phyloP scores from a whole-genome alignment of 2,888 invertebrate species.

The Hirtodrosophila cameraria region DNA sequence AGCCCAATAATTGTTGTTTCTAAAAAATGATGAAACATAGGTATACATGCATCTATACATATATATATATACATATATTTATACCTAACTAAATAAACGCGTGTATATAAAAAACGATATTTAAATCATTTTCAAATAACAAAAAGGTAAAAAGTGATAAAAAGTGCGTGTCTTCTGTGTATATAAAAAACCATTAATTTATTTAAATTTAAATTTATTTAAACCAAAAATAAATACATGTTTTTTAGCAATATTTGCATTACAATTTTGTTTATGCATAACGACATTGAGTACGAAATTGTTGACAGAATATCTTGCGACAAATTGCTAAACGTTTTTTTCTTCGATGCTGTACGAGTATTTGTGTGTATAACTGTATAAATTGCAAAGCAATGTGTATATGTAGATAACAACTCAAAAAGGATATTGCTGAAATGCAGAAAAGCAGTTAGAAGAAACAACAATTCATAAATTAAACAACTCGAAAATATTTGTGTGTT shows the following conservation, averaged over 20 bases:
- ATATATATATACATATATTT: conserved; percentile 22
- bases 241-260: not conserved
- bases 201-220: conserved; percentile 8
- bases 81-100: conserved; percentile 59
- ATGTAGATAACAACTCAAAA: conserved; percentile 29
- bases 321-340: conserved; percentile 49
- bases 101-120: conserved; percentile 67
- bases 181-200: not conserved
- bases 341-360: conserved; percentile 36
- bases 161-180: conserved; percentile 47
- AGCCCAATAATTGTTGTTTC: conserved; percentile 42
- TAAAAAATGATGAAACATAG: conserved; percentile 26
- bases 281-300: conserved; percentile 6
- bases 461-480: conserved; percentile 41
- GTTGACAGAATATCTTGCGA: conserved; percentile 24
- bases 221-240: not conserved
- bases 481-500: conserved; percentile 23
- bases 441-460: conserved; percentile 4
- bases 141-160: conserved; percentile 54
- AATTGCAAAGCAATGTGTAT: conserved; percentile 53
- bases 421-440: conserved; percentile 4
- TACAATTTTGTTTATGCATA: conserved; percentile 6
- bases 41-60: conserved; percentile 35
- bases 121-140: conserved; percentile 67
- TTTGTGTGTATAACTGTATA: conserved; percentile 81